phyloP scores from a whole-genome alignment of 2,113 vertebrate genomes.

The Pongo abelii region DNA sequence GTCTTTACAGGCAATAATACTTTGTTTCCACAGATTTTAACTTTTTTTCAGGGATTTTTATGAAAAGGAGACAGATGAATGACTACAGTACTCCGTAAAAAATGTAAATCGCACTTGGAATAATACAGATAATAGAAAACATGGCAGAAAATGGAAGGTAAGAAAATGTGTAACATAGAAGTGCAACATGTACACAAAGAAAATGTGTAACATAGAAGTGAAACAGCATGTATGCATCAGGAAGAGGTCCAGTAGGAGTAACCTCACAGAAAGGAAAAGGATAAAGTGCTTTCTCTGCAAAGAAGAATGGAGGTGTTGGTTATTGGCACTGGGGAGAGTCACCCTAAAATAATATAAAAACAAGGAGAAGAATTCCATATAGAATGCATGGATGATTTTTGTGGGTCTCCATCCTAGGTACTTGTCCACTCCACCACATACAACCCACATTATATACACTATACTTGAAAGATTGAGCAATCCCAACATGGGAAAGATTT shows the following conservation, averaged over 20 bases:
- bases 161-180: background rate
- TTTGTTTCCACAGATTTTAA: background rate
- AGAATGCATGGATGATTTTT: background rate
- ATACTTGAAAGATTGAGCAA: background rate
- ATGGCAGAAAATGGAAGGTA: background rate
- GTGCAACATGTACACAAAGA: background rate
- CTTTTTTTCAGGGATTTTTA: background rate
- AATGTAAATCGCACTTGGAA: background rate
- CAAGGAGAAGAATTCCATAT: background rate
- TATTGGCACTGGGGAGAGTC: background rate
- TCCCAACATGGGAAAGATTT: background rate
- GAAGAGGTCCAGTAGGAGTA: background rate
- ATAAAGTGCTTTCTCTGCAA: background rate
- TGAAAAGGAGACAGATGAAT: background rate
- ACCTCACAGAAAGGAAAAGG: background rate
- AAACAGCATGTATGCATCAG: background rate
- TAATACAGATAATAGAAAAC: background rate
- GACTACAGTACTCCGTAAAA: background rate
- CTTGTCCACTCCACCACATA: background rate
- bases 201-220: background rate
- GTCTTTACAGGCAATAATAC: background rate
- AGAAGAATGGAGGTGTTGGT: background rate
- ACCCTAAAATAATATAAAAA: background rate
- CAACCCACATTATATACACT: background rate
- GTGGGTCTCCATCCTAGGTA: background rate